Evolutionary conservation across 2,113 vertebrate species (phyloP).

Genomic region (Pontoporia blainvillei): DNA sequence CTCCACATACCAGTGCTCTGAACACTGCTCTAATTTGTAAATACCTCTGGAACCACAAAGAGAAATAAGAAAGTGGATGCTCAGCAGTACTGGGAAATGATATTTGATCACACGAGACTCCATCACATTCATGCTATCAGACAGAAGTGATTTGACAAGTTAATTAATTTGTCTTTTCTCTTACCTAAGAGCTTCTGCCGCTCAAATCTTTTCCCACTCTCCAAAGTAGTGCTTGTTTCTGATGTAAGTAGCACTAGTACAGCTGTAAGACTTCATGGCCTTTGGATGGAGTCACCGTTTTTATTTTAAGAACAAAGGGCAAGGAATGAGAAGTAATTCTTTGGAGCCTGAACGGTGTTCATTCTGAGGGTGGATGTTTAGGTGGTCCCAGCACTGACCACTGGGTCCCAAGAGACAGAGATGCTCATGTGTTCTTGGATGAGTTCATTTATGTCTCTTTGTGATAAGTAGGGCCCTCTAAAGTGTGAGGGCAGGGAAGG

Average conservation of each 20-base stretch:
- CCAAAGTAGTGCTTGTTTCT: neutral
- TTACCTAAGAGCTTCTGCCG: neutral
- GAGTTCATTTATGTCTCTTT: neutral
- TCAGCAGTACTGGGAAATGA: neutral
- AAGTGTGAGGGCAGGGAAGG: neutral
- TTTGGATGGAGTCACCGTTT: neutral
- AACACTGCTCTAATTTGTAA: neutral
- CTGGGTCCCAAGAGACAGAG: neutral
- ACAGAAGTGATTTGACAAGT: slow-evolving; percentile 18
- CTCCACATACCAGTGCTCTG: neutral
- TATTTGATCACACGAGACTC: neutral
- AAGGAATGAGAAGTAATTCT: neutral
- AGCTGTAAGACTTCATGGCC: neutral
- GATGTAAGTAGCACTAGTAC: neutral
- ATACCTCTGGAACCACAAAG: neutral
- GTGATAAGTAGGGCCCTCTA: neutral
- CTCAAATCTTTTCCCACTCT: neutral
- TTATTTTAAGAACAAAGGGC: neutral
- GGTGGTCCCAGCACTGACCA: neutral
- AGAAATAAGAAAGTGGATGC: neutral
- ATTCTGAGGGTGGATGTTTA: neutral
- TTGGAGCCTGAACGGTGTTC: neutral
- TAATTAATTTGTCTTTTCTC: slow-evolving; percentile 44
- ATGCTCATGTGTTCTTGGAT: neutral
- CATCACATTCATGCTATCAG: neutral